Evolutionary conservation across 2,797 vertebrate genomes (phyloP).

Genomic region (Gymnoscopelus microlampas): DNA sequence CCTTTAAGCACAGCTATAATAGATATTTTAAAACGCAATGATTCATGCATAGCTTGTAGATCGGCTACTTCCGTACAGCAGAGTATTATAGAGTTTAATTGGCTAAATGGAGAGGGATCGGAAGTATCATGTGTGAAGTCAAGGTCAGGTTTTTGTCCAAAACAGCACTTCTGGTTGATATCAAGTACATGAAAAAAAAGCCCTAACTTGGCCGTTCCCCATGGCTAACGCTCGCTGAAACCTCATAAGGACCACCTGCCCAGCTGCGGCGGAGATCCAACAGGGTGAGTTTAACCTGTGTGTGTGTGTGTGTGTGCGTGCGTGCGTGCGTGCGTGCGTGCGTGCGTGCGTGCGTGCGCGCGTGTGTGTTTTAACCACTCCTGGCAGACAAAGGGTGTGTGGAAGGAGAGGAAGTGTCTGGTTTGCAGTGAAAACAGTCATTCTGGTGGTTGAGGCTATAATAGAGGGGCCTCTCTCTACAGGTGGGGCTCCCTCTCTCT

Average conservation of each 20-base stretch:
- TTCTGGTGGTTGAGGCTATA: constrained; percentile 10
- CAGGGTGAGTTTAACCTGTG: constrained; percentile 56
- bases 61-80: no score
- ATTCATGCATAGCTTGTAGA: no score
- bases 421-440: constrained; percentile 72
- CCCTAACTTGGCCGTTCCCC: constrained; percentile 25
- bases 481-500: constrained; percentile 54
- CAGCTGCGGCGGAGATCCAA: constrained; percentile 36
- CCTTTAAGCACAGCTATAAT: no score
- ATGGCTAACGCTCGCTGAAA: constrained; percentile 14
- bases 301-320: constrained; percentile 38
- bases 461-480: constrained; percentile 32
- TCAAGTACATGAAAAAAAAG: no score
- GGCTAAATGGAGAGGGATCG: constrained; percentile 26
- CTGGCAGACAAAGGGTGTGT: constrained; percentile 50
- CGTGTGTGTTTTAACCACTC: constrained; percentile 38
- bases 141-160: no score
- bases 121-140: no score
- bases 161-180: no score
- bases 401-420: constrained; percentile 76
- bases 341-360: no score
- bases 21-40: no score
- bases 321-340: constrained; percentile 35
- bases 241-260: constrained; percentile 66
- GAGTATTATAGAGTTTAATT: constrained; percentile 13